Evolutionary conservation across 2,797 vertebrate genomes (phyloP).

Genomic region (Enteromius afrohamiltoni): DNA sequence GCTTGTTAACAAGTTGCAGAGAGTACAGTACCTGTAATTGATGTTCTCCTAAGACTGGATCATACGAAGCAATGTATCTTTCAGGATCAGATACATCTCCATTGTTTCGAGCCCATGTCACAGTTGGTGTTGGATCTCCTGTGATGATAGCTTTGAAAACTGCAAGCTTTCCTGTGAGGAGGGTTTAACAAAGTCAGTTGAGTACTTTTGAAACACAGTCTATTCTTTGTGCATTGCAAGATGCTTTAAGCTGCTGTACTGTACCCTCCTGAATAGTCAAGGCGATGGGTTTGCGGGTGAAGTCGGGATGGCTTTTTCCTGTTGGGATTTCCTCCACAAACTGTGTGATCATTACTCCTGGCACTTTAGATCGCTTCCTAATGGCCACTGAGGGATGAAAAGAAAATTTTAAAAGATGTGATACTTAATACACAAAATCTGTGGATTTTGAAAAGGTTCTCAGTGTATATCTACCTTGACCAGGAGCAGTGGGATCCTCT

Average conservation of each 20-base stretch:
- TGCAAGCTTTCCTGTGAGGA: slow-evolving; percentile 82
- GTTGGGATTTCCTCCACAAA: slow-evolving; percentile 81
- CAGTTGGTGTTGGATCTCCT: slow-evolving; percentile 82
- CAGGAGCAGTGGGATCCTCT: slow-evolving; percentile 73
- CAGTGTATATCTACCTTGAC: slow-evolving; percentile 71
- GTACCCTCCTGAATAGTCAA: slow-evolving; percentile 88
- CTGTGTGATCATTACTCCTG: slow-evolving; percentile 84
- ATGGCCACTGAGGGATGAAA: slow-evolving; percentile 67
- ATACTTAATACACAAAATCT: background rate
- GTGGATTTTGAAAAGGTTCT: background rate
- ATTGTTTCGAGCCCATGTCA: slow-evolving; percentile 79
- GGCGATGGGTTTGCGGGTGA: slow-evolving; percentile 84
- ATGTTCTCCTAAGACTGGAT: slow-evolving; percentile 73
- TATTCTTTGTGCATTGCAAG: background rate
- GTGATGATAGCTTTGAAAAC: slow-evolving; percentile 83
- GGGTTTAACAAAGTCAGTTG: background rate
- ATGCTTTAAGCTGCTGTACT: background rate
- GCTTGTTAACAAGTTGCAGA: background rate
- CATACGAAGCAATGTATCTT: slow-evolving; percentile 68
- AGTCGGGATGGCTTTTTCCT: slow-evolving; percentile 82
- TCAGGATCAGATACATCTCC: slow-evolving; percentile 73
- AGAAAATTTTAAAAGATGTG: slow-evolving; percentile 13
- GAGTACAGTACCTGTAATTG: slow-evolving; percentile 80
- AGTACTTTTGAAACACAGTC: background rate
- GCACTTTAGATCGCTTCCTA: slow-evolving; percentile 78